Percentiles rank a stretch among this genome's conserved stretches.
These are phyloP conservation scores for Brachyalestes nurse DNA, from an alignment of 2,797 vertebrate species.

Conservation along the genomic window DNA sequence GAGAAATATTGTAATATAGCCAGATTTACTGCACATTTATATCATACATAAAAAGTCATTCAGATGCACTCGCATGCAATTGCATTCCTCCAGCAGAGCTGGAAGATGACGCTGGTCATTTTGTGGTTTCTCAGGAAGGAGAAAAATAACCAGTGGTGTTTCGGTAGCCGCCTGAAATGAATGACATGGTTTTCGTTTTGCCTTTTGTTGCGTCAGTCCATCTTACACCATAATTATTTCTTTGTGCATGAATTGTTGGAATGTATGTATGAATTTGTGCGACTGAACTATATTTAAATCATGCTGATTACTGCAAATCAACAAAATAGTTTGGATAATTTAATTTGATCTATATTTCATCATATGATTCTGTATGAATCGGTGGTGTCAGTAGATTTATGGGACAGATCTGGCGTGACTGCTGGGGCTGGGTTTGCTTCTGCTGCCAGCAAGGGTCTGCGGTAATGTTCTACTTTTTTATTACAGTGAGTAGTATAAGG, in stretches of 20 bases:
- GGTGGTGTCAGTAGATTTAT: background rate
- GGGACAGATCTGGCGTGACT: background rate
- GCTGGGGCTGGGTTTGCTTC: background rate
- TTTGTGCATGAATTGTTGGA: background rate
- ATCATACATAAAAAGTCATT: background rate
- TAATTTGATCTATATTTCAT: background rate
- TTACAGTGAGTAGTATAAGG: background rate
- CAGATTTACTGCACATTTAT: background rate
- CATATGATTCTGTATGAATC: background rate
- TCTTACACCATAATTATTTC: background rate
- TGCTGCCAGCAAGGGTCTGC: background rate
- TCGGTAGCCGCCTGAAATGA: constrained; percentile 12
- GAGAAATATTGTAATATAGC: background rate
- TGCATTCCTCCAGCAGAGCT: background rate
- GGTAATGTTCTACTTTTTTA: background rate
- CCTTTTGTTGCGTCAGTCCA: background rate
- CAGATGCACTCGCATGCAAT: background rate
- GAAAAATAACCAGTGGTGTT: background rate
- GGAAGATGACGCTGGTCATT: constrained; percentile 27
- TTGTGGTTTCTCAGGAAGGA: constrained; percentile 15
- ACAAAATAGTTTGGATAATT: background rate
- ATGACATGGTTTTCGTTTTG: constrained; percentile 4
- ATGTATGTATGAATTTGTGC: background rate
- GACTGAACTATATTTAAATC: background rate
- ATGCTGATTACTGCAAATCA: background rate